Evolutionary conservation across 1,140 invertebrate species (phyloP).

Genomic region (Tenebrio molitor): DNA sequence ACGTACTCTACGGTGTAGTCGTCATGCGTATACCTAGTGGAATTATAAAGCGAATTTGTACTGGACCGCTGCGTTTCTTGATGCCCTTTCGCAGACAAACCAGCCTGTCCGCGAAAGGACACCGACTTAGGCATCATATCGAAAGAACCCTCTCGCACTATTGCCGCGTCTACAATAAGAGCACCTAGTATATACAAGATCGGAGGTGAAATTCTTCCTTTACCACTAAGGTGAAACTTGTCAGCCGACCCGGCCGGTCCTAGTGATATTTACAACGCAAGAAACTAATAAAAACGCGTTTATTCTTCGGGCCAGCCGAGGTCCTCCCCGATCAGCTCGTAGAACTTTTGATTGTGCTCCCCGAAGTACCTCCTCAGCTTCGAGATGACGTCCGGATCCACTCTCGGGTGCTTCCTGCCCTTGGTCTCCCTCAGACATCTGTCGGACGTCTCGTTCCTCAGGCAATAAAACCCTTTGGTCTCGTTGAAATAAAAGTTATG

Average conservation of each 20-base stretch:
- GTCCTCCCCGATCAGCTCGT: constrained; percentile 92
- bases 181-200: constrained; percentile 9
- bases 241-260: background rate
- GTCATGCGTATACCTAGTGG: too few species aligned
- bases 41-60: too few species aligned
- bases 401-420: constrained; percentile 91
- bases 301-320: constrained; percentile 91
- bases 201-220: too few species aligned
- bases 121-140: background rate
- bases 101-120: too few species aligned
- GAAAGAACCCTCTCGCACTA: background rate
- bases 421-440: constrained; percentile 96
- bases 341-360: constrained; percentile 96
- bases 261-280: background rate
- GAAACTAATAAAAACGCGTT: background rate
- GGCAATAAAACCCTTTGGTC: constrained; percentile 97
- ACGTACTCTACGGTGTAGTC: too few species aligned
- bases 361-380: constrained; percentile 92
- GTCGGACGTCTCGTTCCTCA: constrained; percentile 87
- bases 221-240: too few species aligned
- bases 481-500: constrained; percentile 98
- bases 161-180: background rate
- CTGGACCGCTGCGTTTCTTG: too few species aligned
- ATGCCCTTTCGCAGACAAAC: too few species aligned
- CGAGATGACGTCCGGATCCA: constrained; percentile 87